Conservation (phyloP, 2,888 invertebrate genomes). For the Tinea semifulvella region DNA sequence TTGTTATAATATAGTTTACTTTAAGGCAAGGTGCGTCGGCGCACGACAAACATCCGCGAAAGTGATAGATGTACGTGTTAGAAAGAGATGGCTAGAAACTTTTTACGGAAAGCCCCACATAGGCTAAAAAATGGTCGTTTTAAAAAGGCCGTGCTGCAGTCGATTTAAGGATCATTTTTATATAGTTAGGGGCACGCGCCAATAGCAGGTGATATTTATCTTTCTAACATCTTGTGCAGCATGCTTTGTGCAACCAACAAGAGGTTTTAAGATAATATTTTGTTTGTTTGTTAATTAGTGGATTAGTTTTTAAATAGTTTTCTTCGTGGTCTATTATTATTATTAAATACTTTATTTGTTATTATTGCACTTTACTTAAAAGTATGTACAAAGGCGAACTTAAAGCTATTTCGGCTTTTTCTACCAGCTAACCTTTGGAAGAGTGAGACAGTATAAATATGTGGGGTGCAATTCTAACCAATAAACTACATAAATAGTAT, state of each 20-base stretch:
- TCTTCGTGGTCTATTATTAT: too few relatives aligned
- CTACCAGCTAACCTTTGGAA: too few relatives aligned
- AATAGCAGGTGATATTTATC: slow-evolving; percentile 52
- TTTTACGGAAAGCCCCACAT: slow-evolving; percentile 57
- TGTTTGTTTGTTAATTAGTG: slow-evolving; percentile 4
- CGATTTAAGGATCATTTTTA: slow-evolving; percentile 1
- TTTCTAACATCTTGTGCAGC: slow-evolving; percentile 47
- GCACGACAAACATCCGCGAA: slow-evolving; percentile 57
- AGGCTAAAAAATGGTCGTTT: slow-evolving; percentile 22
- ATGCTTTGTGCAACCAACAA: slow-evolving; percentile 34
- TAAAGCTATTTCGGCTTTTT: too few relatives aligned
- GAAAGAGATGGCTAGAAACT: slow-evolving; percentile 38
- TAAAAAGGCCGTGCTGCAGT: not conserved
- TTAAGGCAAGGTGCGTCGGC: slow-evolving; percentile 52
- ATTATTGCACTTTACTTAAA: too few relatives aligned
- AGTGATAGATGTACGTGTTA: slow-evolving; percentile 41
- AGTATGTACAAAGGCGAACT: too few relatives aligned
- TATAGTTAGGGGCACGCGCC: slow-evolving; percentile 47
- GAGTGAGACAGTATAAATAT: too few relatives aligned
- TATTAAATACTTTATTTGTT: too few relatives aligned
- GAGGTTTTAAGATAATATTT: slow-evolving; percentile 5
- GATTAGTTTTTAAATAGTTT: too few relatives aligned
- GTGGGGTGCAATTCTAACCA: too few relatives aligned
- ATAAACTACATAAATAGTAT: too few relatives aligned
- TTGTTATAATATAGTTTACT: slow-evolving; percentile 34